A percentile compares a stretch with the other conserved stretches of the same genome.
These are phyloP conservation scores for Planococcus citri DNA, from an alignment of 1,140 invertebrate genomes.

Conservation along the genomic window DNA sequence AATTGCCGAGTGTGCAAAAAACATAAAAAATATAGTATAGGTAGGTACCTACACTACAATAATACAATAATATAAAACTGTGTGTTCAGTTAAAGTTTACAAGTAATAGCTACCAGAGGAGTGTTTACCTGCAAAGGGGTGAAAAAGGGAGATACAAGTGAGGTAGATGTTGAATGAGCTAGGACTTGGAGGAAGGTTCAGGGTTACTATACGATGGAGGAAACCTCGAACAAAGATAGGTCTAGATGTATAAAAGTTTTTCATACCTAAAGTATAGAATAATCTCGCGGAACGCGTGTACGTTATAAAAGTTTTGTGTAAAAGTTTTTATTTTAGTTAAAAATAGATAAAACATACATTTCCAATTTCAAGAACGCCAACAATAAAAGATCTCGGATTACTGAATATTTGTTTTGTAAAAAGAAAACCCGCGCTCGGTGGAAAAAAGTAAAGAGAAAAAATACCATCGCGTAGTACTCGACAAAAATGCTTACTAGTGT, in stretches of 20 bases:
- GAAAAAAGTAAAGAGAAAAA: neutral
- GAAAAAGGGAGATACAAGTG: too few species aligned
- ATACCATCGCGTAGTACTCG: neutral
- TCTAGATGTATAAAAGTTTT: neutral
- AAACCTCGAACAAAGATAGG: neutral
- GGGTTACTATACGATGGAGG: too few species aligned
- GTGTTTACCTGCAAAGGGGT: too few species aligned
- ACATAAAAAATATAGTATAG: too few species aligned
- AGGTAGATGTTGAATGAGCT: too few species aligned
- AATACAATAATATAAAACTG: too few species aligned
- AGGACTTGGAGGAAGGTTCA: too few species aligned
- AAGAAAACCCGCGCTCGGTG: neutral
- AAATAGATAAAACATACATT: neutral
- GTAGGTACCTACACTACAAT: too few species aligned
- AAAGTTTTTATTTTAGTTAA: constrained; percentile 1
- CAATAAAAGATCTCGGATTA: neutral
- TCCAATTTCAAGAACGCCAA: neutral
- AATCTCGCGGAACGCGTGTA: constrained; percentile 1
- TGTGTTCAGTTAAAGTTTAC: too few species aligned
- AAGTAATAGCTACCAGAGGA: too few species aligned
- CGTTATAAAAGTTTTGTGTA: neutral
- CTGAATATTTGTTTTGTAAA: constrained; percentile 1
- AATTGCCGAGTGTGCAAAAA: too few species aligned
- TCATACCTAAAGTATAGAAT: neutral
- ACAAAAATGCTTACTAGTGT: too few species aligned